Conservation (phyloP, 2,797 vertebrate genomes). For the Neopelma chrysocephalum region DNA sequence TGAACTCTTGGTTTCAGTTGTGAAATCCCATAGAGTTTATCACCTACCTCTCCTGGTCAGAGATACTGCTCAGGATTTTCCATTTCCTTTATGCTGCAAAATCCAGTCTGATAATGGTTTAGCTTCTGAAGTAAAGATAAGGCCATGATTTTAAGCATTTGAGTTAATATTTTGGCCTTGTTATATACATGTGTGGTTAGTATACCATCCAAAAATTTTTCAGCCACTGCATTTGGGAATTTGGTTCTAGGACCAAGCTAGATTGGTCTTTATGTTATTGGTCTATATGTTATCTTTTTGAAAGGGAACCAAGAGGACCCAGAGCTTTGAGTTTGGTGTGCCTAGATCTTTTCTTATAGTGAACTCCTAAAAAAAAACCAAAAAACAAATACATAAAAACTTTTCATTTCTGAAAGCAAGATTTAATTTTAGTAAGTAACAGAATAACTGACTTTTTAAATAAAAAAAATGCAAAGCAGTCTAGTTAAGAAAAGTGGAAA, state of each 20-base stretch:
- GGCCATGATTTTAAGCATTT: background rate
- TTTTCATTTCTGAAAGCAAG: background rate
- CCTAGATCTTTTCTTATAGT: background rate
- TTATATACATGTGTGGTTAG: accelerated
- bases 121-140: background rate
- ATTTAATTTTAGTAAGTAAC: background rate
- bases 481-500: background rate
- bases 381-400: background rate
- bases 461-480: background rate
- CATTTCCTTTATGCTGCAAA: background rate
- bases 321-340: background rate
- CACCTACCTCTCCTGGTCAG: background rate
- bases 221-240: background rate
- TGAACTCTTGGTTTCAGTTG: background rate
- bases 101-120: background rate
- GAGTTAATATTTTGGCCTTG: background rate
- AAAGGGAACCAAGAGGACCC: background rate
- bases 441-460: background rate
- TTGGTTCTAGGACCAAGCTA: background rate
- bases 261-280: too few species aligned
- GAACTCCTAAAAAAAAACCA: background rate
- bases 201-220: background rate
- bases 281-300: background rate
- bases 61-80: background rate
- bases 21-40: background rate